phyloP scores from a whole-genome alignment of 1,140 invertebrate species.

The Venustaconcha ellipsiformis region DNA sequence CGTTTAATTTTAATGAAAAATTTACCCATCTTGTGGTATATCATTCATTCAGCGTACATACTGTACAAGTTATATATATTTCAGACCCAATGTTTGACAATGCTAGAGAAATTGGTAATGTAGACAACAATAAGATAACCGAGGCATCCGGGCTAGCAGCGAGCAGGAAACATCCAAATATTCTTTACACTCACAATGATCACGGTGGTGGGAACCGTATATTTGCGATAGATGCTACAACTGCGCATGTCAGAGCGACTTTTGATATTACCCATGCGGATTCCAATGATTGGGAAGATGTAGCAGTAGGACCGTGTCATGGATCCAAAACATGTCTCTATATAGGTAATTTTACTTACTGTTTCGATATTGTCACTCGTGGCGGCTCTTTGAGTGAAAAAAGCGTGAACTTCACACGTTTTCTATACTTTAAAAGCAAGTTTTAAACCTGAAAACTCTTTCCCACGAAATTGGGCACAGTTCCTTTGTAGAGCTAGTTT shows the following conservation, averaged over 20 bases:
- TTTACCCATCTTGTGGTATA: too few relatives aligned
- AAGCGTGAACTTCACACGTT: too few relatives aligned
- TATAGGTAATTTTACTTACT: too few relatives aligned
- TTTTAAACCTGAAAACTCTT: too few relatives aligned
- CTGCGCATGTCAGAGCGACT: slow-evolving; percentile 21
- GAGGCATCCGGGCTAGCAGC: slow-evolving; percentile 46
- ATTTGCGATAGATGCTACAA: slow-evolving; percentile 33
- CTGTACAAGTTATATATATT: not conserved
- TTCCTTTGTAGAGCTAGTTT: too few relatives aligned
- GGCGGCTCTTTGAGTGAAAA: too few relatives aligned
- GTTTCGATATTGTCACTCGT: too few relatives aligned
- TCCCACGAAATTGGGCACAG: too few relatives aligned
- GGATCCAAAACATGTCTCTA: too few relatives aligned
- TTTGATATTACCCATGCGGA: slow-evolving; percentile 13
- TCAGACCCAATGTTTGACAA: slow-evolving; percentile 13
- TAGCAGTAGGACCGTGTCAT: slow-evolving; percentile 36
- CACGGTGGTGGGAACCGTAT: slow-evolving; percentile 27
- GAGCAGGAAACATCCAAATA: slow-evolving; percentile 31
- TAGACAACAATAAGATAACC: slow-evolving; percentile 13
- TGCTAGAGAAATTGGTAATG: not conserved
- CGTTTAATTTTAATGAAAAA: too few relatives aligned
- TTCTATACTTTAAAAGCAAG: too few relatives aligned
- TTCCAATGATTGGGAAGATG: slow-evolving; percentile 44
- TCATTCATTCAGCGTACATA: not conserved
- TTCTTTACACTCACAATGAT: slow-evolving; percentile 44